phyloP scores from a whole-genome alignment of 2,888 invertebrate genomes.

The Amblyteles armatorius region DNA sequence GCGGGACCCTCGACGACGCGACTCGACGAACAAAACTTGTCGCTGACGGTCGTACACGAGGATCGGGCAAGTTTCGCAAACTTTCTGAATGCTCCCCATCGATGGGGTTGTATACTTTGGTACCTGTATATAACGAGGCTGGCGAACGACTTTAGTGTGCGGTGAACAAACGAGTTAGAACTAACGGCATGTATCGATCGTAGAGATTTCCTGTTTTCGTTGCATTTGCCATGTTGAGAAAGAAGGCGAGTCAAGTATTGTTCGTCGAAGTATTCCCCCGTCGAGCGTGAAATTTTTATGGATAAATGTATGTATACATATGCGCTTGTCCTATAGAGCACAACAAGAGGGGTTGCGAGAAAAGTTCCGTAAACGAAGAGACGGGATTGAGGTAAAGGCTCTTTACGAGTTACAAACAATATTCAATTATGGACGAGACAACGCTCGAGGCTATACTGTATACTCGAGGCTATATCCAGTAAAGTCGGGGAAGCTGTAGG shows the following conservation, averaged over 20 bases:
- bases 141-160: constrained; percentile 33
- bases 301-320: not conserved
- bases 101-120: not conserved
- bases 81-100: constrained; percentile 18
- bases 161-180: constrained; percentile 48
- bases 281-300: constrained; percentile 50
- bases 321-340: not conserved
- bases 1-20: too few species aligned
- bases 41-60: not conserved
- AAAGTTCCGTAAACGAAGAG: constrained; percentile 54
- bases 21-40: constrained; percentile 16
- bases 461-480: not conserved
- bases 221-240: constrained; percentile 37
- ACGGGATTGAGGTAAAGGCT: constrained; percentile 26
- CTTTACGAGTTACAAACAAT: constrained; percentile 60
- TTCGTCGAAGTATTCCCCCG: constrained; percentile 54
- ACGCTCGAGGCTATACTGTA: not conserved
- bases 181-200: constrained; percentile 57
- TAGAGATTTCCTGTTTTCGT: constrained; percentile 52
- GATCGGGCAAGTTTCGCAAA: constrained; percentile 23
- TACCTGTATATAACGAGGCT: constrained; percentile 7
- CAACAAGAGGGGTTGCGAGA: constrained; percentile 41
- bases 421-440: constrained; percentile 55
- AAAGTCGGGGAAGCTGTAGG: not conserved
- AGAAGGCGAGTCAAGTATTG: constrained; percentile 32